phyloP scores from a whole-genome alignment of 2,888 invertebrate species.

The Pyralis farinalis region DNA sequence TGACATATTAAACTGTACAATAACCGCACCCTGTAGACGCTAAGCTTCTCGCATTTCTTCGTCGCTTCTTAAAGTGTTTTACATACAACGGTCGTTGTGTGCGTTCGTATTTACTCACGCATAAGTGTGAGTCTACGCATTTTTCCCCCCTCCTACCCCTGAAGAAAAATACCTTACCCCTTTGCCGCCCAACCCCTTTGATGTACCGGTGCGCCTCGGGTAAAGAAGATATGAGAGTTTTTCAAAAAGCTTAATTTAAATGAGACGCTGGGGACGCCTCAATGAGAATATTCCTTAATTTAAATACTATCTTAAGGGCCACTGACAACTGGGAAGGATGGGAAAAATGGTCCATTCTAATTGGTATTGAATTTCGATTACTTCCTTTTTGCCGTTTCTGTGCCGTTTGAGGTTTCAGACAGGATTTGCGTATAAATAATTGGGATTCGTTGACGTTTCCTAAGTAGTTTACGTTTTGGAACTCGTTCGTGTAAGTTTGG shows the following conservation, averaged over 20 bases:
- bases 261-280: slow-evolving; percentile 67
- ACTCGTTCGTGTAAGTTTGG: no score
- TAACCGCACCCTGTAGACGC: slow-evolving; percentile 53
- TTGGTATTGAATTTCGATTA: slow-evolving; percentile 79
- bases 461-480: no score
- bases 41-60: slow-evolving; percentile 81
- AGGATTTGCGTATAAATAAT: slow-evolving; percentile 31
- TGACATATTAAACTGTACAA: no score
- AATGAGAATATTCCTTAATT: slow-evolving; percentile 77
- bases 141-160: slow-evolving; percentile 68
- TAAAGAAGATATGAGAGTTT: slow-evolving; percentile 80
- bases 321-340: slow-evolving; percentile 38
- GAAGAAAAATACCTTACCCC: slow-evolving; percentile 66
- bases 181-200: slow-evolving; percentile 64
- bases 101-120: slow-evolving; percentile 74
- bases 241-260: slow-evolving; percentile 81
- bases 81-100: slow-evolving; percentile 72
- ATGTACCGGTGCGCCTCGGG: slow-evolving; percentile 72
- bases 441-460: not conserved
- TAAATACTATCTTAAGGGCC: slow-evolving; percentile 70
- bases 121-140: slow-evolving; percentile 78
- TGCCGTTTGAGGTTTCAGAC: slow-evolving; percentile 31
- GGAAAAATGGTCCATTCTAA: slow-evolving; percentile 59
- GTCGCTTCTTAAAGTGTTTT: slow-evolving; percentile 81
- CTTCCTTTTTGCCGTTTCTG: slow-evolving; percentile 27